These are phyloP conservation scores for Eurytoma californica DNA, from an alignment of 2,888 invertebrate species.

Conservation along the genomic window DNA sequence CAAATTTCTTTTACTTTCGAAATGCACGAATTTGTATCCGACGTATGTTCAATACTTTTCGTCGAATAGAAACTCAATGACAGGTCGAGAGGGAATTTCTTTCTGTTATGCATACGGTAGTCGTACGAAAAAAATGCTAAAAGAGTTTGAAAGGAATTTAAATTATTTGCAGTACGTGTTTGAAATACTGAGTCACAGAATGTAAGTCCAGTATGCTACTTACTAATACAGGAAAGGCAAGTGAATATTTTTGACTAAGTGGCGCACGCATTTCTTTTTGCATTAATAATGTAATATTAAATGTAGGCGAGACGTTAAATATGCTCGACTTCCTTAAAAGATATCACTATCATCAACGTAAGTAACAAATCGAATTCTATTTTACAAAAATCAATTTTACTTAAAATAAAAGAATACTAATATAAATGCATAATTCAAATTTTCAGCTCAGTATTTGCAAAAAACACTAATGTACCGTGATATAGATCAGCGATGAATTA, in stretches of 20 bases:
- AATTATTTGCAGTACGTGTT: constrained; percentile 14
- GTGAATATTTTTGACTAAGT: neutral
- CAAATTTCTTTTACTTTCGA: constrained; percentile 9
- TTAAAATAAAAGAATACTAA: no score
- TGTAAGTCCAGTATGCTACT: neutral
- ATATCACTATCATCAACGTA: no score
- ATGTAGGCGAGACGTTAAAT: no score
- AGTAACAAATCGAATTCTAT: no score
- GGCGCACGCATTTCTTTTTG: constrained; percentile 17
- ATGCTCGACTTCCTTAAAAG: no score
- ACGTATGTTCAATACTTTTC: constrained; percentile 25
- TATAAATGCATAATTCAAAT: neutral
- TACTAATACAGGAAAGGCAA: constrained; percentile 1
- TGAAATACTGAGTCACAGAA: neutral
- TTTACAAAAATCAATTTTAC: no score
- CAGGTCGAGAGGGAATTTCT: constrained; percentile 14
- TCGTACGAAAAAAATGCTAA: constrained; percentile 2
- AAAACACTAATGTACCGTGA: neutral
- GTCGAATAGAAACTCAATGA: constrained; percentile 3
- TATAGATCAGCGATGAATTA: no score
- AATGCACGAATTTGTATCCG: constrained; percentile 17
- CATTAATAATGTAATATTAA: neutral
- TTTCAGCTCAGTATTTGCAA: neutral
- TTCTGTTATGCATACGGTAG: neutral
- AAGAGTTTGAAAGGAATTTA: constrained; percentile 22